phyloP scores from a whole-genome alignment of 92 coral and sea anemone species.

The Chrysogorgia sp. region DNA sequence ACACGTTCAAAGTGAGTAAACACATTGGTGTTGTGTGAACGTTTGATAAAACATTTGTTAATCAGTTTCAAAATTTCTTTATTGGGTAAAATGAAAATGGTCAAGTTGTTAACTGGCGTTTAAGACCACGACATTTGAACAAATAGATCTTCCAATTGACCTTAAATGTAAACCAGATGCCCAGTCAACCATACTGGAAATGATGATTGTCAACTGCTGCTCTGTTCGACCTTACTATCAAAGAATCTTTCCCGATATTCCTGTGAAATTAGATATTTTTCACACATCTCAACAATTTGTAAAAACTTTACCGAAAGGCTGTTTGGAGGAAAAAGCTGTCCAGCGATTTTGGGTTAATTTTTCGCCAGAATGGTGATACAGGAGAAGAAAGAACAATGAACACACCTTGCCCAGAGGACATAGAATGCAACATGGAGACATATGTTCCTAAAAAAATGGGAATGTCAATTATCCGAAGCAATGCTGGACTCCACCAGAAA shows the following conservation, averaged over 20 bases:
- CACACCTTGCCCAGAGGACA: conserved; percentile 39
- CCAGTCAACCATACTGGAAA: not conserved
- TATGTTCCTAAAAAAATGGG: conserved; percentile 43
- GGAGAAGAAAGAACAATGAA: conserved; percentile 42
- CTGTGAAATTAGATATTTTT: conserved; percentile 54
- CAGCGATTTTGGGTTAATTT: conserved; percentile 58
- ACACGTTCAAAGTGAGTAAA: conserved; percentile 73
- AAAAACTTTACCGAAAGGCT: conserved; percentile 52
- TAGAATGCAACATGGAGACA: conserved; percentile 43
- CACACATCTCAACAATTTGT: conserved; percentile 60
- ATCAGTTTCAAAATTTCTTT: conserved; percentile 67
- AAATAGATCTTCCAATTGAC: conserved; percentile 52
- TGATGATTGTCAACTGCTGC: conserved; percentile 66
- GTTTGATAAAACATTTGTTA: conserved; percentile 48
- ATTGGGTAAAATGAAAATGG: conserved; percentile 66
- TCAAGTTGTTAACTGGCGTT: conserved; percentile 60
- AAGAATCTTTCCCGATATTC: conserved; percentile 34
- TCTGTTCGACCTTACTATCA: conserved; percentile 41
- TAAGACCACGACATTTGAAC: conserved; percentile 61
- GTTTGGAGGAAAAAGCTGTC: conserved; percentile 21
- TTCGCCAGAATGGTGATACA: conserved; percentile 58
- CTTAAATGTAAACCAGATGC: conserved; percentile 50
- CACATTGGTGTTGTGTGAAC: conserved; percentile 55
- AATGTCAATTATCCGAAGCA: conserved; percentile 1
- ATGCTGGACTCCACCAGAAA: conserved; percentile 28